Conservation (phyloP, 2,888 invertebrate genomes). For the Ophion obscuratus region DNA sequence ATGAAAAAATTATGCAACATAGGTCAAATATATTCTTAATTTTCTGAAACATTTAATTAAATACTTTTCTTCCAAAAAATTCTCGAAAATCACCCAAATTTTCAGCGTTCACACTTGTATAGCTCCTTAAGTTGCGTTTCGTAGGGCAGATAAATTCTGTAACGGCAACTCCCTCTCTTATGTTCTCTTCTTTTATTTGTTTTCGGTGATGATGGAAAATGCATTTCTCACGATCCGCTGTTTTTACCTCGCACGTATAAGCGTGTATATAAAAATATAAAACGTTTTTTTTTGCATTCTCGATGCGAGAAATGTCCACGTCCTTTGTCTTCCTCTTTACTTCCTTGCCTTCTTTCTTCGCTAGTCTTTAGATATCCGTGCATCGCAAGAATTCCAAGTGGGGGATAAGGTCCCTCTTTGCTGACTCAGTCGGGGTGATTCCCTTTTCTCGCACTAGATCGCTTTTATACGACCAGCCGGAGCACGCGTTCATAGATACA, state of each 20-base stretch:
- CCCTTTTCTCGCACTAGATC: constrained; percentile 33
- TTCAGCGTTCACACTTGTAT: no score
- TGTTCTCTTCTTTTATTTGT: neutral
- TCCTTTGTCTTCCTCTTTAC: constrained; percentile 8
- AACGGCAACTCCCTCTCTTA: neutral
- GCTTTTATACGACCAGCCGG: constrained; percentile 56
- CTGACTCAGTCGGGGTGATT: constrained; percentile 56
- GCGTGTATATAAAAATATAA: neutral
- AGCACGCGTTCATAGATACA: constrained; percentile 39
- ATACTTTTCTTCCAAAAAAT: no score
- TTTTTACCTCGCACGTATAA: constrained; percentile 5
- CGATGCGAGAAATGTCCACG: constrained; percentile 30
- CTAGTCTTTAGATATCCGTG: constrained; percentile 36
- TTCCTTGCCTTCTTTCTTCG: neutral
- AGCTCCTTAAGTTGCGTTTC: no score
- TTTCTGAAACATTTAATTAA: no score
- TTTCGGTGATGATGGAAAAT: neutral
- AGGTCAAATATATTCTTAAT: no score
- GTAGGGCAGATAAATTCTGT: no score
- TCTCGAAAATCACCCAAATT: no score
- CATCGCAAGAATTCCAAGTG: constrained; percentile 44
- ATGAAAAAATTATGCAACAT: no score
- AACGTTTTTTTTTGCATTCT: neutral
- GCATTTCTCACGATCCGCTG: neutral
- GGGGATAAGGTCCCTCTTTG: constrained; percentile 33